Evolutionary conservation across 2,797 vertebrate genomes (phyloP).

Genomic region (Monodelphis domestica): DNA sequence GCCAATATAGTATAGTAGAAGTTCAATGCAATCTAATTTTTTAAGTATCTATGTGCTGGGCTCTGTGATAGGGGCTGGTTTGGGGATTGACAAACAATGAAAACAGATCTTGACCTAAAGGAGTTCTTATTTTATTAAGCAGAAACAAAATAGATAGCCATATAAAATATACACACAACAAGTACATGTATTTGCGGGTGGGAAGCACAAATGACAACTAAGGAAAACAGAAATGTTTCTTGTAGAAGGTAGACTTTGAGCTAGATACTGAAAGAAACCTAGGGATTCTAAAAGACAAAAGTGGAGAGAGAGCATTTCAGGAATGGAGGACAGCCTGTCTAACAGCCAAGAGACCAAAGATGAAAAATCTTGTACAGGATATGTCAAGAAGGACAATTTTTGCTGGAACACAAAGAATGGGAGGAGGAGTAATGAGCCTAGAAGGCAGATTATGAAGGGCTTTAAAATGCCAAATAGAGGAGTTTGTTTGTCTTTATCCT

Average conservation of each 20-base stretch:
- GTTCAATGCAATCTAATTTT: not conserved
- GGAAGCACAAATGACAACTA: not conserved
- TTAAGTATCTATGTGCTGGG: not conserved
- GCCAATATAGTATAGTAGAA: not conserved
- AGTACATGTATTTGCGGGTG: not conserved
- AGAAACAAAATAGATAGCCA: not conserved
- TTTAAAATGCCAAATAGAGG: not conserved
- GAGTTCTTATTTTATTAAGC: not conserved
- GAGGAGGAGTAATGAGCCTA: not conserved
- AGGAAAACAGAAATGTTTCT: not conserved
- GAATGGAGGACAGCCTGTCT: slow-evolving; percentile 3
- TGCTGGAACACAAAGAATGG: not conserved
- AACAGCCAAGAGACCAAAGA: not conserved
- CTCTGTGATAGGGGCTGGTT: not conserved
- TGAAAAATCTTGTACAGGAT: not conserved
- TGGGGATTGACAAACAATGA: not conserved
- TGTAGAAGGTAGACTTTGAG: not conserved
- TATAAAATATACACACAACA: not conserved
- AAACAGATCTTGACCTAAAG: not conserved
- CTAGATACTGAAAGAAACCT: not conserved
- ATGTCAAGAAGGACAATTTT: not conserved
- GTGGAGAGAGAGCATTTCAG: not conserved
- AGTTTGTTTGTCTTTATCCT: not conserved
- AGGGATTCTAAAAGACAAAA: not conserved
- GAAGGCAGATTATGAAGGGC: not conserved